A percentile compares a stretch with the other conserved stretches of the same genome.
These are phyloP conservation scores for Clarias platycephalus DNA, from an alignment of 2,797 vertebrate species.

Conservation along the genomic window DNA sequence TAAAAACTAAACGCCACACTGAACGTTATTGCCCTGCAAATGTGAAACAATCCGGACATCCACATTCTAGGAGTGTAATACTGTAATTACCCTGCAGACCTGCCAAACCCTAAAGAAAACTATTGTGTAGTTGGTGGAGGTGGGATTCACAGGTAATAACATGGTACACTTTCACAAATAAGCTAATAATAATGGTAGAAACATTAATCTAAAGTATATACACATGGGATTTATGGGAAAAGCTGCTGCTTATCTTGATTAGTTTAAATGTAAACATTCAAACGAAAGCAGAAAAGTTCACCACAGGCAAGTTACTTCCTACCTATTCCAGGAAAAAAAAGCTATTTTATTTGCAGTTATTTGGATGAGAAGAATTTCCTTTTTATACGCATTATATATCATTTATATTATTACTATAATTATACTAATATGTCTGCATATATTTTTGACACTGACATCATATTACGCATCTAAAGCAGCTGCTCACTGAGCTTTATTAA, in stretches of 20 bases:
- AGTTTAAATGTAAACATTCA: neutral
- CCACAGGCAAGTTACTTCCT: too few relatives aligned
- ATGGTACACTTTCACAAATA: too few relatives aligned
- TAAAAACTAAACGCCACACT: neutral
- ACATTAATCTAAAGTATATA: neutral
- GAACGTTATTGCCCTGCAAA: neutral
- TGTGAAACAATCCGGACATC: neutral
- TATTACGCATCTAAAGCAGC: neutral
- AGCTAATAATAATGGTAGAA: neutral
- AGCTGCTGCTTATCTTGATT: too few relatives aligned
- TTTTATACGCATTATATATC: neutral
- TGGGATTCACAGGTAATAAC: neutral
- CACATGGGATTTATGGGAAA: neutral
- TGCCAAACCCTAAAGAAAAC: neutral
- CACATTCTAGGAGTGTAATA: neutral
- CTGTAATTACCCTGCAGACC: neutral
- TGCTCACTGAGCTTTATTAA: neutral
- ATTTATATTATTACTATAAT: too few relatives aligned
- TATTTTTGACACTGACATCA: neutral
- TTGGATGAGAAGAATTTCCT: neutral
- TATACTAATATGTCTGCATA: neutral
- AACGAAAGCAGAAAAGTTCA: neutral
- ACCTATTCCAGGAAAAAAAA: neutral
- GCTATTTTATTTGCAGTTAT: neutral
- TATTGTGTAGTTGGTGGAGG: neutral